Percentiles rank a stretch among this genome's conserved stretches.
These are phyloP conservation scores for Arnoldichthys spilopterus DNA, from an alignment of 2,797 vertebrate genomes.

Conservation along the genomic window DNA sequence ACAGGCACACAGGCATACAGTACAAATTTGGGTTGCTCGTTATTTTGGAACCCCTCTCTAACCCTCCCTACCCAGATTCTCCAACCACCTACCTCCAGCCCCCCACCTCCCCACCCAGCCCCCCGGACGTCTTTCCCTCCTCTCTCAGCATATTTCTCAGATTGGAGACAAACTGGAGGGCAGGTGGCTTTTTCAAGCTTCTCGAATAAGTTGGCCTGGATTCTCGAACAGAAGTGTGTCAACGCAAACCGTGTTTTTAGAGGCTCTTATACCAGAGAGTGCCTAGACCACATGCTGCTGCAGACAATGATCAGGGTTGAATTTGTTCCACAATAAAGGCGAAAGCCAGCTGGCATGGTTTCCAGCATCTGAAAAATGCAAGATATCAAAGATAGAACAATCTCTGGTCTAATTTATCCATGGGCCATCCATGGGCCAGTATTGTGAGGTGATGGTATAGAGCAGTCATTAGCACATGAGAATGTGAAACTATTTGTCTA, in stretches of 20 bases:
- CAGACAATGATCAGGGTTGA: constrained; percentile 43
- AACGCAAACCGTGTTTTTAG: constrained; percentile 73
- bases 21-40: constrained; percentile 51
- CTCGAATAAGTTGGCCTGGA: constrained; percentile 72
- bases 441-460: background rate
- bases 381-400: constrained; percentile 25
- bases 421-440: background rate
- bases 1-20: constrained; percentile 11
- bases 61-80: background rate
- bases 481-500: constrained; percentile 19
- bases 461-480: background rate
- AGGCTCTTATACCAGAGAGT: constrained; percentile 61
- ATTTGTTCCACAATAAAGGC: constrained; percentile 46
- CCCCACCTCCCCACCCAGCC: too few species aligned
- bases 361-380: constrained; percentile 35
- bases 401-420: background rate
- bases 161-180: constrained; percentile 50
- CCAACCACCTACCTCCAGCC: background rate
- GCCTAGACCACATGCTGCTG: constrained; percentile 48
- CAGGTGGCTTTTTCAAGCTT: constrained; percentile 57
- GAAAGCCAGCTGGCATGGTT: constrained; percentile 29
- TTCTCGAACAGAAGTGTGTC: constrained; percentile 74
- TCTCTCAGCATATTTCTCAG: constrained; percentile 54
- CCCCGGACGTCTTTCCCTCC: constrained; percentile 35
- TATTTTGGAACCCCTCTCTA: constrained; percentile 51